Evolutionary conservation across 2,888 invertebrate genomes (phyloP).

Genomic region (Pycnomerus fuliginosus): DNA sequence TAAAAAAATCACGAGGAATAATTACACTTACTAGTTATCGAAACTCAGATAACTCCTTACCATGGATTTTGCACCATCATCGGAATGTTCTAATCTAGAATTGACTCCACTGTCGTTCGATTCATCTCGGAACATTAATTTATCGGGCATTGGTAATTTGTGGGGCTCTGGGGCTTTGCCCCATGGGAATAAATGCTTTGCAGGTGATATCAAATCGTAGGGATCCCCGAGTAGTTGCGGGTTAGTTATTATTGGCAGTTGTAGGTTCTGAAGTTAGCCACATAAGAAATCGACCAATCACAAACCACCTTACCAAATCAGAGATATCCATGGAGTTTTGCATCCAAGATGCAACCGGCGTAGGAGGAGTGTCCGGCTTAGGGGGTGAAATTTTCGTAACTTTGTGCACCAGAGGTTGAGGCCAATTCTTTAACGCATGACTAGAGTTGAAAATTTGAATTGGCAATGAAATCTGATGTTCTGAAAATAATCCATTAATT

Average conservation of each 20-base stretch:
- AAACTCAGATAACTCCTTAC: slow-evolving; percentile 33
- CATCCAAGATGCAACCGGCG: no score
- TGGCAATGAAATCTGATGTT: slow-evolving; percentile 42
- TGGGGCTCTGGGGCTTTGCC: slow-evolving; percentile 45
- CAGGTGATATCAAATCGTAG: slow-evolving; percentile 47
- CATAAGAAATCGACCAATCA: slow-evolving; percentile 15
- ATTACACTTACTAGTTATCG: slow-evolving; percentile 27
- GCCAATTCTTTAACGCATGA: slow-evolving; percentile 29
- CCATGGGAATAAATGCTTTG: slow-evolving; percentile 40
- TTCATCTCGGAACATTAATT: slow-evolving; percentile 44
- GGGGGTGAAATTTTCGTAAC: slow-evolving; percentile 44
- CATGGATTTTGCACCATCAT: no score
- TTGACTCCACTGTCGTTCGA: slow-evolving; percentile 49
- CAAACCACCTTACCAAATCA: neutral
- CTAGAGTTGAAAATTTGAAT: slow-evolving; percentile 31
- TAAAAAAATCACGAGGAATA: slow-evolving; percentile 30
- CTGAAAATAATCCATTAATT: slow-evolving; percentile 28
- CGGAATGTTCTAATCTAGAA: no score
- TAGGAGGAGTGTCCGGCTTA: slow-evolving; percentile 55
- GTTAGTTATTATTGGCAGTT: slow-evolving; percentile 45
- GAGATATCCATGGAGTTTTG: no score
- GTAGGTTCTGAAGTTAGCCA: slow-evolving; percentile 42
- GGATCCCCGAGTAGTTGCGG: slow-evolving; percentile 44
- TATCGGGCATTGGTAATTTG: slow-evolving; percentile 51
- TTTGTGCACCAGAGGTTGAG: slow-evolving; percentile 34